These are phyloP conservation scores for Mormyrops boulengeri DNA, from an alignment of 2,797 vertebrate genomes.

Conservation along the genomic window DNA sequence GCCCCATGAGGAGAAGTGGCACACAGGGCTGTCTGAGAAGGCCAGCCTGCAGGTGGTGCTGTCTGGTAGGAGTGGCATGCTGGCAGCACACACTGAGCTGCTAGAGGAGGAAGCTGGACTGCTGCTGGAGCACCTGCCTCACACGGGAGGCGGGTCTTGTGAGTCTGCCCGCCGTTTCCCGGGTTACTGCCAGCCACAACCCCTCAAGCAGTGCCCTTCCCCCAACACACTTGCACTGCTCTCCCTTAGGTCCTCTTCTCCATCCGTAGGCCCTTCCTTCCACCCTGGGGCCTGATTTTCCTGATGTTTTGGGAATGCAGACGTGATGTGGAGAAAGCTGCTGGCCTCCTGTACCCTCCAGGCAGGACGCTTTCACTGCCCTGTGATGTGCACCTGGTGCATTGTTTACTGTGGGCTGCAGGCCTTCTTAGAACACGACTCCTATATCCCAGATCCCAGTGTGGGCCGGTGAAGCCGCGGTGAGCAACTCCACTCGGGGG, in stretches of 20 bases:
- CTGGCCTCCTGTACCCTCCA: not conserved
- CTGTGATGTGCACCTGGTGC: not conserved
- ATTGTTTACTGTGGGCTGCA: not conserved
- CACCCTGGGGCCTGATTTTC: not conserved
- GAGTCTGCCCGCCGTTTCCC: not conserved
- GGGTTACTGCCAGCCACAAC: not conserved
- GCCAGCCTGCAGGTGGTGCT: not conserved
- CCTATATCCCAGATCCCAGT: not conserved
- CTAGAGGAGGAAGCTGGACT: not conserved
- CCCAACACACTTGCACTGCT: not conserved
- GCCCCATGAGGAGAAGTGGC: not conserved
- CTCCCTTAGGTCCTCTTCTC: not conserved
- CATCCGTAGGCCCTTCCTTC: not conserved
- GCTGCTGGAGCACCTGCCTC: not conserved
- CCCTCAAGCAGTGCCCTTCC: not conserved
- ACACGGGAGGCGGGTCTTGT: not conserved
- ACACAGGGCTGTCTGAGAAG: not conserved
- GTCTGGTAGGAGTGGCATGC: not conserved
- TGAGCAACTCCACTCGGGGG: not conserved
- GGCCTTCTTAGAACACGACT: not conserved
- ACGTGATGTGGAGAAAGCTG: not conserved
- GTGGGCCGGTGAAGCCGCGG: not conserved
- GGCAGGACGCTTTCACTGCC: not conserved
- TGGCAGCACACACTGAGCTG: not conserved
- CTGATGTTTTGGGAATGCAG: not conserved